Percentiles rank a stretch among this genome's conserved stretches.
These are phyloP conservation scores for Pelobates fuscus DNA, from an alignment of 2,113 vertebrate genomes.

Conservation along the genomic window DNA sequence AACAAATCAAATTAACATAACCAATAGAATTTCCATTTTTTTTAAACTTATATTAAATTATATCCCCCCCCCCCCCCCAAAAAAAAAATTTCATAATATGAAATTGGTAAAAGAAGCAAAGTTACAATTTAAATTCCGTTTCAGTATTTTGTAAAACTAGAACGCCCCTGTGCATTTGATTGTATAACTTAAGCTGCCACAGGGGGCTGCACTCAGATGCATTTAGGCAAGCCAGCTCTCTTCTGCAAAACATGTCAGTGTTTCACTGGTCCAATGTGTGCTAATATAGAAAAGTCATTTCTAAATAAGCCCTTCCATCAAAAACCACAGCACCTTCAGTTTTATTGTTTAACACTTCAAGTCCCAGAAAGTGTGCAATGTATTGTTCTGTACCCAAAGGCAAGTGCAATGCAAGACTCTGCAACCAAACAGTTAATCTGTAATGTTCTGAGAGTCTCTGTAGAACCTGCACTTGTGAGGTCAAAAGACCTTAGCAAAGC, in stretches of 20 bases:
- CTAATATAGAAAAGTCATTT: conserved; percentile 31
- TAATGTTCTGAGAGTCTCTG: neutral
- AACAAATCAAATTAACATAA: neutral
- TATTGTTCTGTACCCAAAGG: too few relatives aligned
- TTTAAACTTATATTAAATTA: too few relatives aligned
- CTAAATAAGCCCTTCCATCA: conserved; percentile 9
- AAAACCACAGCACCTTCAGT: neutral
- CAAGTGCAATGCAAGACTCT: too few relatives aligned
- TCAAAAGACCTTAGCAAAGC: conserved; percentile 48
- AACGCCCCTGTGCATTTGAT: neutral
- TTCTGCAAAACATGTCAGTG: conserved; percentile 18
- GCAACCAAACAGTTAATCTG: too few relatives aligned
- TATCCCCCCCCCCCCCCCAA: too few relatives aligned
- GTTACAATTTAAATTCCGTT: conserved; percentile 1
- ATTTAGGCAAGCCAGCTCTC: conserved; percentile 16
- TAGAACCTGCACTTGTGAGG: conserved; percentile 15
- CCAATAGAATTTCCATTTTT: conserved; percentile 2
- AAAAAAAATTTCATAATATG: too few relatives aligned
- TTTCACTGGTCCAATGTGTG: too few relatives aligned
- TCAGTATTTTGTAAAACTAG: neutral
- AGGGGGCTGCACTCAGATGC: conserved; percentile 15
- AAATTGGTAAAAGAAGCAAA: too few relatives aligned
- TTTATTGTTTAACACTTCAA: conserved; percentile 25
- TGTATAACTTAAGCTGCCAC: conserved; percentile 7
- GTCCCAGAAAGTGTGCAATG: too few relatives aligned